Conservation (phyloP, 2,113 vertebrate species). For the Oryzias javanicus region DNA sequence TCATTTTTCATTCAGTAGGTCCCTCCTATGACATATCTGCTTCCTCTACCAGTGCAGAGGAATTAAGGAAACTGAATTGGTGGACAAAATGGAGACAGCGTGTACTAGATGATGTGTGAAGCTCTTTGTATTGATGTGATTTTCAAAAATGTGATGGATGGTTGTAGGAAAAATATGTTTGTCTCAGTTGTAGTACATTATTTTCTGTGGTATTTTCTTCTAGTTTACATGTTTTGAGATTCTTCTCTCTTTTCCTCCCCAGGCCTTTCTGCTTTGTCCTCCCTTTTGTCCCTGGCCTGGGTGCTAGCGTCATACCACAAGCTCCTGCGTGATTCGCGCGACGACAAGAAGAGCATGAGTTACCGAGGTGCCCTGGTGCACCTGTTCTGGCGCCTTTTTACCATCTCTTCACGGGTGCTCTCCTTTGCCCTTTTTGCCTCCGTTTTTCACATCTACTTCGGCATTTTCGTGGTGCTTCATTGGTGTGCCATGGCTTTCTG, state of each 20-base stretch:
- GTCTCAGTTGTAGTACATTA: no score
- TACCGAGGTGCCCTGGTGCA: slow-evolving; percentile 96
- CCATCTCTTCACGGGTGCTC: slow-evolving; percentile 97
- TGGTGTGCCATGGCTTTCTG: slow-evolving; percentile 99
- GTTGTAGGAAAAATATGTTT: background rate
- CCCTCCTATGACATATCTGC: slow-evolving; percentile 47
- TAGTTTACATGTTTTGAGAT: slow-evolving; percentile 7
- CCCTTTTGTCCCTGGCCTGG: slow-evolving; percentile 99
- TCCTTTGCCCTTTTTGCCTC: slow-evolving; percentile 99
- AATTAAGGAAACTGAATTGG: slow-evolving; percentile 42
- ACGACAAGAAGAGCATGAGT: slow-evolving; percentile 99
- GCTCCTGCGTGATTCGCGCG: slow-evolving; percentile 97
- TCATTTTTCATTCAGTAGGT: slow-evolving; percentile 53
- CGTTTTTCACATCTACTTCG: slow-evolving; percentile 99
- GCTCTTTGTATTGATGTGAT: slow-evolving; percentile 28
- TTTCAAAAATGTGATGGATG: slow-evolving; percentile 31
- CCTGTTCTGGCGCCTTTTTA: slow-evolving; percentile 97
- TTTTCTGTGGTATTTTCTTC: background rate
- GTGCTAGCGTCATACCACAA: slow-evolving; percentile 99
- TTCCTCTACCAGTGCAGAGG: slow-evolving; percentile 43
- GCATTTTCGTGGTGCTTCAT: slow-evolving; percentile 99
- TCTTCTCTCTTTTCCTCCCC: slow-evolving; percentile 61
- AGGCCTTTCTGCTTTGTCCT: slow-evolving; percentile 96
- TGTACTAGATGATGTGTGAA: slow-evolving; percentile 43
- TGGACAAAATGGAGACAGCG: slow-evolving; percentile 30